These are phyloP conservation scores for Montipora capricornis DNA, from an alignment of 64 coral and sea anemone genomes.

Conservation along the genomic window DNA sequence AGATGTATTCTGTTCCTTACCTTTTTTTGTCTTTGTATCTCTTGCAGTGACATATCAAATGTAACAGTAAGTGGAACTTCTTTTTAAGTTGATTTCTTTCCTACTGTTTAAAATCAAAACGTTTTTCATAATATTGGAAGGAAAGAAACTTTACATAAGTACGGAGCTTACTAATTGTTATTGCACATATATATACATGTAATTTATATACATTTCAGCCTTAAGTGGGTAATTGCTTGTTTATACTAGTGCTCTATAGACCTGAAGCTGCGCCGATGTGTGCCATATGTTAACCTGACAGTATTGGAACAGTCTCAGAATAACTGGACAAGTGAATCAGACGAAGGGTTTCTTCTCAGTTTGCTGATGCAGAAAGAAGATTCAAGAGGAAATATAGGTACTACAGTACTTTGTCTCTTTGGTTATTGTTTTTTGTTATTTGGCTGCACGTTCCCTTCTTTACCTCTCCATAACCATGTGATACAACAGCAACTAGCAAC, in stretches of 20 bases:
- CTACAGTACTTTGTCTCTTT: too few relatives aligned
- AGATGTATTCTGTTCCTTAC: not conserved
- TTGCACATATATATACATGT: too few relatives aligned
- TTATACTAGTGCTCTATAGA: slow-evolving; percentile 79
- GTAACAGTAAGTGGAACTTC: slow-evolving; percentile 68
- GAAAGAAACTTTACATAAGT: too few relatives aligned
- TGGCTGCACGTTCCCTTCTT: too few relatives aligned
- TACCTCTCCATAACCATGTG: too few relatives aligned
- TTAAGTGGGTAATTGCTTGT: not conserved
- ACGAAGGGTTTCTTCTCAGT: slow-evolving; percentile 79
- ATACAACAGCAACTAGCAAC: too few relatives aligned
- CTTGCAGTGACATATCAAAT: slow-evolving; percentile 85
- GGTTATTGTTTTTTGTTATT: too few relatives aligned
- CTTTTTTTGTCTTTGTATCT: slow-evolving; percentile 19
- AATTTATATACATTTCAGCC: too few relatives aligned
- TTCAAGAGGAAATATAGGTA: slow-evolving; percentile 89
- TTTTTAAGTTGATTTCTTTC: not conserved
- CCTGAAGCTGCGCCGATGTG: slow-evolving; percentile 78
- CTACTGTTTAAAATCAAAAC: not conserved
- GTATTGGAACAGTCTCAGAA: slow-evolving; percentile 65
- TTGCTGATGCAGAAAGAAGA: slow-evolving; percentile 89
- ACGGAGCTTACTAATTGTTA: too few relatives aligned
- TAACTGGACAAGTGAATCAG: slow-evolving; percentile 69
- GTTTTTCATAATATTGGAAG: too few relatives aligned
- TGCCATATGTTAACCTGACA: slow-evolving; percentile 89